phyloP scores from a whole-genome alignment of 1,140 invertebrate species.

The Teleogryllus occipitalis region DNA sequence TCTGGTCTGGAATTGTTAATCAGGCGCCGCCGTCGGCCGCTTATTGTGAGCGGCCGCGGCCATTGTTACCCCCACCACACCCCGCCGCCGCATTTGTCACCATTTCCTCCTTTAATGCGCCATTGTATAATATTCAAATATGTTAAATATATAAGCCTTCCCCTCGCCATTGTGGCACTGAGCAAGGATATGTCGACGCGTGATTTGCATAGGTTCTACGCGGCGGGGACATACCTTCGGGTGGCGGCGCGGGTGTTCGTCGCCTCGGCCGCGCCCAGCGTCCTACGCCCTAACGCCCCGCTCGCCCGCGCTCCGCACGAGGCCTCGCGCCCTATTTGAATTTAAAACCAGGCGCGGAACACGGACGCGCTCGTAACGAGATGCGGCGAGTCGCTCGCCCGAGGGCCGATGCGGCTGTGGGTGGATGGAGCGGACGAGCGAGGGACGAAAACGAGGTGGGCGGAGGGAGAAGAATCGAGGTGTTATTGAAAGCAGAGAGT shows the following conservation, averaged over 20 bases:
- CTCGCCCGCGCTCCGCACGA: too few relatives aligned
- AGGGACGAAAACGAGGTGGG: too few relatives aligned
- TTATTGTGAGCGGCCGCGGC: neutral
- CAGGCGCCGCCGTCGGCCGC: neutral
- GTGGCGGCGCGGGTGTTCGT: neutral
- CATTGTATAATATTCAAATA: conserved; percentile 1
- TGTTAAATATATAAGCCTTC: neutral
- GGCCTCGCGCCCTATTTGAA: neutral
- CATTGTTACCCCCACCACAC: neutral
- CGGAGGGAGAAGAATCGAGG: too few relatives aligned
- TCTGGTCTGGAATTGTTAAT: neutral
- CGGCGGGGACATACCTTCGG: neutral
- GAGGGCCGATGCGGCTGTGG: neutral
- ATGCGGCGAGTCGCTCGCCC: neutral
- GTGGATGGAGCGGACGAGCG: neutral
- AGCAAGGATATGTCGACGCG: neutral
- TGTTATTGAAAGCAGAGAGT: too few relatives aligned
- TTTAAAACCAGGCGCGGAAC: neutral
- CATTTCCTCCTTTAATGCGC: neutral
- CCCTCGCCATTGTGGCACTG: neutral
- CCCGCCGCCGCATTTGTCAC: neutral
- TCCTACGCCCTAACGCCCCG: neutral
- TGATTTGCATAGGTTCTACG: neutral
- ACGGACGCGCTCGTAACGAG: neutral
- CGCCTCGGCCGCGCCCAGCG: neutral